Evolutionary conservation across 1,140 invertebrate genomes (phyloP).

Genomic region (Yoshiicerus persimilis): DNA sequence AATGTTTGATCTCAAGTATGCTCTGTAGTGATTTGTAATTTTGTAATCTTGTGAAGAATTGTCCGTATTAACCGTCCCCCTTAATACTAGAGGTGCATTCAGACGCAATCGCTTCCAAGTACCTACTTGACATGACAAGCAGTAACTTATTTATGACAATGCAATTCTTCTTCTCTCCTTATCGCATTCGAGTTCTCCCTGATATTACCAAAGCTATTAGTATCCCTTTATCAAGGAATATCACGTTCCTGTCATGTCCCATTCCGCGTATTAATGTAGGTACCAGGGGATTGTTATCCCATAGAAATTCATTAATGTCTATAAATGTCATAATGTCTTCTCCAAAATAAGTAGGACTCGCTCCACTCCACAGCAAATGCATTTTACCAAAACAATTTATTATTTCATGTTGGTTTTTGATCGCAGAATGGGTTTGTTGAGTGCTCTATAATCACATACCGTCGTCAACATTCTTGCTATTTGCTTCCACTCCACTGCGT

Average conservation of each 20-base stretch:
- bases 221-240: neutral
- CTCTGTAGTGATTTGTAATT: too few species aligned
- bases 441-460: too few species aligned
- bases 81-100: neutral
- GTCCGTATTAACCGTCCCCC: neutral
- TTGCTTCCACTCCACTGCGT: too few species aligned
- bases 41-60: too few species aligned
- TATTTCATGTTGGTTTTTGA: too few species aligned
- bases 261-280: neutral
- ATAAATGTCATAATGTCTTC: neutral
- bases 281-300: neutral
- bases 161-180: neutral
- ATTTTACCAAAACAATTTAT: neutral
- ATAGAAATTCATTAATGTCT: neutral
- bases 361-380: neutral
- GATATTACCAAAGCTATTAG: neutral
- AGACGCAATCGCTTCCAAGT: neutral
- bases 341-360: neutral
- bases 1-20: too few species aligned
- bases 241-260: neutral
- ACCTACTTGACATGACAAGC: neutral
- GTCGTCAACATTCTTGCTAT: too few species aligned
- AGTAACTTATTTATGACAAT: neutral
- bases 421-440: too few species aligned
- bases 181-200: neutral